Base-by-base conservation (phyloP, 2,113 vertebrate species). In the Theristicus caerulescens region DNA sequence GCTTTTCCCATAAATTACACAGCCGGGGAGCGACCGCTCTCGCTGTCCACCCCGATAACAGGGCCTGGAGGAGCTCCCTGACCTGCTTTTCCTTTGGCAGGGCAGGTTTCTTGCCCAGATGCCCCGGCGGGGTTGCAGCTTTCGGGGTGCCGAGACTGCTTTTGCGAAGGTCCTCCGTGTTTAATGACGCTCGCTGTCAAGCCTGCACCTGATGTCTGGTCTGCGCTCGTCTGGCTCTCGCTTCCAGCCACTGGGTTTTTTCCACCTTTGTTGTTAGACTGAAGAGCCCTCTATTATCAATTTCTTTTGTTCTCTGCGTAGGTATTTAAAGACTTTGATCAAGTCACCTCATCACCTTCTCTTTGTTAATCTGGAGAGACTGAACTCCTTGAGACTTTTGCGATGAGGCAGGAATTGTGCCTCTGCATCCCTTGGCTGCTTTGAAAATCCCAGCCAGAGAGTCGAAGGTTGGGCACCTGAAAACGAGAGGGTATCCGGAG, bases 301-400 rank as follows among this genome's bases (percentile, higher is more conserved):
- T 21, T 81, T 83, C 70, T 96, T 93, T 88, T 84, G 94, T 96
- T 96, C 96, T 96, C 96, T 91, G 47, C 83, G 91, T 73, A 62
- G 95, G 89, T 82, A 91, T 94, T 95, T 96, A 95, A 93, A 89
- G 94, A 31, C 93, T 95, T 96, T 96, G 91, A 97, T 97, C 93
- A 95, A 73, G 91, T 97, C 97, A 97, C 95, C 93, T 93, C 94
- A 62, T 97, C 95, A 91, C 97, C 97, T 96, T 80, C 78, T 52
- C 89, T 97, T 97, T 96, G 97, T 97, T 93, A 93, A 80, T 94
- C 93, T 62, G 79, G 54, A 71, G 82, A 96, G 96, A 95, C 93
- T 95, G 93, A 96, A 91, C 97, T 97, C 95, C 96, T 97, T 95
- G 97, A 95, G 96, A 91, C 95, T 96, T 80, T 80, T 13, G 73